Conservation (phyloP, 2,888 invertebrate species). For the Diarsia rubi region DNA sequence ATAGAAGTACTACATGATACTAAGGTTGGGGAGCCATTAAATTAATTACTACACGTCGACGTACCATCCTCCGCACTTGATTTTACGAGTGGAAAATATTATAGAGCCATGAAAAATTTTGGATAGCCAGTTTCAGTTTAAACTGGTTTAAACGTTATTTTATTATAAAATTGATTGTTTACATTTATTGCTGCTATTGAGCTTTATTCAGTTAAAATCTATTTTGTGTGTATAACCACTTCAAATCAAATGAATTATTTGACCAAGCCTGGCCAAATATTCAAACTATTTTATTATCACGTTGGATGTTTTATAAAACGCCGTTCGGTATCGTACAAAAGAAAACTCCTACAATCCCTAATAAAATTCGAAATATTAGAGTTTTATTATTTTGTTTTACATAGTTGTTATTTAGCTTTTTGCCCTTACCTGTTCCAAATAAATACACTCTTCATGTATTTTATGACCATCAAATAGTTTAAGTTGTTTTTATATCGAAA, state of each 20-base stretch:
- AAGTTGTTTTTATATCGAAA: slow-evolving; percentile 2
- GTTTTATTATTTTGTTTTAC: not conserved
- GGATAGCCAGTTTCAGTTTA: slow-evolving; percentile 12
- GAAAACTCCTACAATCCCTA: not conserved
- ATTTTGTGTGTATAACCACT: slow-evolving; percentile 2
- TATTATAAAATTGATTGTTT: slow-evolving; percentile 4
- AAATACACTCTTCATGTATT: slow-evolving; percentile 1
- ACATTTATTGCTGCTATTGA: slow-evolving; percentile 2
- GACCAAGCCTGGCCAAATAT: not conserved
- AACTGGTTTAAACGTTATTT: slow-evolving; percentile 34
- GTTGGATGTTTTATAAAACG: not conserved
- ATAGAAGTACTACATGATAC: slow-evolving; percentile 55
- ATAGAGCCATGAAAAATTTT: slow-evolving; percentile 20
- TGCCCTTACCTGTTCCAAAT: not conserved
- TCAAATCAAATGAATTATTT: not conserved
- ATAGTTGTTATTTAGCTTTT: too few species aligned
- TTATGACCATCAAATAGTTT: not conserved
- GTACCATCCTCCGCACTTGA: slow-evolving; percentile 39
- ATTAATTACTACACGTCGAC: slow-evolving; percentile 61
- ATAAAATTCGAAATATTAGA: not conserved
- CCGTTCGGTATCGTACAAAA: not conserved
- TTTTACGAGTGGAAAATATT: slow-evolving; percentile 35
- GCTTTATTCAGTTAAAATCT: slow-evolving; percentile 24
- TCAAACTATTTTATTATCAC: slow-evolving; percentile 8
- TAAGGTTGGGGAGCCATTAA: slow-evolving; percentile 57